Conservation (phyloP, 2,797 vertebrate species). For the Onychomys torridus region DNA sequence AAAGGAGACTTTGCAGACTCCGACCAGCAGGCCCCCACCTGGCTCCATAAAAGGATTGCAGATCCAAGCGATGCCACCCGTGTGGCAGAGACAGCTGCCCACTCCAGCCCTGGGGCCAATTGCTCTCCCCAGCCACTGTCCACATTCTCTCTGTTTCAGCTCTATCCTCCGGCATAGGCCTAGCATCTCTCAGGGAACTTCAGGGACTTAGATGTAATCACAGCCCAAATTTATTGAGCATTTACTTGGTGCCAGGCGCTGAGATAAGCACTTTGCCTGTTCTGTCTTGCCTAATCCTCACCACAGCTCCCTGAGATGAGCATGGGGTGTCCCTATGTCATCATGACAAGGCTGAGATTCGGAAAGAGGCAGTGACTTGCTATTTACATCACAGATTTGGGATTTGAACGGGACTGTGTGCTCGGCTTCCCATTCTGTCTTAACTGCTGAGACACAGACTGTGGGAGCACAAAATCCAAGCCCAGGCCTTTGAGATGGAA, state of each 20-base stretch:
- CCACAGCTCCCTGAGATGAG: background rate
- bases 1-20: background rate
- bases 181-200: background rate
- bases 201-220: background rate
- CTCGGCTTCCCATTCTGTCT: rapidly evolving
- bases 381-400: background rate
- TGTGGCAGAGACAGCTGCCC: background rate
- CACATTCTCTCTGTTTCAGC: background rate
- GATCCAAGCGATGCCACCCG: background rate
- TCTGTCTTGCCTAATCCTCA: background rate
- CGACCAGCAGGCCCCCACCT: background rate
- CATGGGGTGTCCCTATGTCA: background rate
- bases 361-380: background rate
- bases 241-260: background rate
- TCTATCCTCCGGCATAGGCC: background rate
- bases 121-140: background rate
- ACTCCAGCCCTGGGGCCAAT: background rate
- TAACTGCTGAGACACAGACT: background rate
- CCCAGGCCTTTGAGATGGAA: rapidly evolving
- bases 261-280: background rate
- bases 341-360: background rate
- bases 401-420: background rate
- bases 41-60: background rate
- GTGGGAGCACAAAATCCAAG: background rate
- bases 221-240: background rate